Conservation (phyloP, 1,140 invertebrate genomes). For the Xylocopa sonorina region DNA sequence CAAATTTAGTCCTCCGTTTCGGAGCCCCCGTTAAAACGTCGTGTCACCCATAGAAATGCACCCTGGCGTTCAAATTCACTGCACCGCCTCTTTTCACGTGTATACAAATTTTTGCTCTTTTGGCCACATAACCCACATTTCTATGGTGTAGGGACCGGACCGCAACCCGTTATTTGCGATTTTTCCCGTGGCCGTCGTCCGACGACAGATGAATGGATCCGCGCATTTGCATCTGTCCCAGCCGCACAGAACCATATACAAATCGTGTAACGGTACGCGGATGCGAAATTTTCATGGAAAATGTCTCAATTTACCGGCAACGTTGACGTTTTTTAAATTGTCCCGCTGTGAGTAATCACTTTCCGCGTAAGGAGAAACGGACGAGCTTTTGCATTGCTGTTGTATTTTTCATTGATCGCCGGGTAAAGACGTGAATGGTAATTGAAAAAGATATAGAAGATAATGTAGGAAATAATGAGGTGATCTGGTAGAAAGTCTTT, state of each 20-base stretch:
- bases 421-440: no score
- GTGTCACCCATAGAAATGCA: conserved; percentile 58
- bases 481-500: no score
- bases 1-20: conserved; percentile 67
- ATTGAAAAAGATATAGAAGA: no score
- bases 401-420: no score
- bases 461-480: no score
- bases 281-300: conserved; percentile 27
- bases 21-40: conserved; percentile 41
- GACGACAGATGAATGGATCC: conserved; percentile 53
- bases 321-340: conserved; percentile 24
- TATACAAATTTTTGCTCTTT: conserved; percentile 80
- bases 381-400: no score
- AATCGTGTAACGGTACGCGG: conserved; percentile 52
- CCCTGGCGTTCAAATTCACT: conserved; percentile 54
- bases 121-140: conserved; percentile 81
- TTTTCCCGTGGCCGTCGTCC: conserved; percentile 54
- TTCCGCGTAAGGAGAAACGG: background rate
- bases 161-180: conserved; percentile 80
- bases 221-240: conserved; percentile 66
- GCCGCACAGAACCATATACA: background rate
- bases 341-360: conserved; percentile 26
- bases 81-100: conserved; percentile 71
- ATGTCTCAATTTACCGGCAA: conserved; percentile 40
- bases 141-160: conserved; percentile 71